Evolutionary conservation across 2,797 vertebrate genomes (phyloP).

Genomic region (Morus bassanus): DNA sequence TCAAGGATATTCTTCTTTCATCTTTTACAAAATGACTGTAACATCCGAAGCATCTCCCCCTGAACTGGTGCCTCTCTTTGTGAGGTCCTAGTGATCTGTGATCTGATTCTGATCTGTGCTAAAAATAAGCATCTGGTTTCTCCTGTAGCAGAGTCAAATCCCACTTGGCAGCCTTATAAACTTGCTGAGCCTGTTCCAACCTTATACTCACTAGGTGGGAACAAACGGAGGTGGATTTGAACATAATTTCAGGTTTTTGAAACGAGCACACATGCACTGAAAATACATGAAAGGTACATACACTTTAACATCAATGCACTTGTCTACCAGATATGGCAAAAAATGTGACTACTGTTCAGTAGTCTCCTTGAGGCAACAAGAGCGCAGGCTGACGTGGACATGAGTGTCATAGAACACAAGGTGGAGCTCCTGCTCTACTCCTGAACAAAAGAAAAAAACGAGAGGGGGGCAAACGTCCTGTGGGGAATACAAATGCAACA

Average conservation of each 20-base stretch:
- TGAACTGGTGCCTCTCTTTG: neutral
- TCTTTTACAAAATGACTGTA: neutral
- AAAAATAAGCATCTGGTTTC: neutral
- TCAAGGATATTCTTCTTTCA: neutral
- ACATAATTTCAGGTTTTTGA: neutral
- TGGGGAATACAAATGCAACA: neutral
- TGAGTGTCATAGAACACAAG: neutral
- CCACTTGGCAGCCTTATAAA: neutral
- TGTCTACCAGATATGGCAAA: neutral
- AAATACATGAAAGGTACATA: neutral
- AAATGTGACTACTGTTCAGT: fast-evolving
- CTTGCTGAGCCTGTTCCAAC: fast-evolving
- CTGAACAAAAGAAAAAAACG: neutral
- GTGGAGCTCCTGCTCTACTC: slow-evolving; percentile 32
- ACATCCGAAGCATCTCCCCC: neutral
- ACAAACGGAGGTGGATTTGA: neutral
- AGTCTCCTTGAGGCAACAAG: neutral
- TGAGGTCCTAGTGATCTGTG: neutral
- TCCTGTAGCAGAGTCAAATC: neutral
- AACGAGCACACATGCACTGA: fast-evolving
- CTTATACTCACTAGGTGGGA: neutral
- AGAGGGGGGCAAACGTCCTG: fast-evolving
- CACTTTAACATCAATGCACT: neutral
- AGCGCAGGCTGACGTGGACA: neutral
- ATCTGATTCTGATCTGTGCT: neutral